Evolutionary conservation across 2,888 invertebrate species (phyloP).

Genomic region (Heliothis peltigera): DNA sequence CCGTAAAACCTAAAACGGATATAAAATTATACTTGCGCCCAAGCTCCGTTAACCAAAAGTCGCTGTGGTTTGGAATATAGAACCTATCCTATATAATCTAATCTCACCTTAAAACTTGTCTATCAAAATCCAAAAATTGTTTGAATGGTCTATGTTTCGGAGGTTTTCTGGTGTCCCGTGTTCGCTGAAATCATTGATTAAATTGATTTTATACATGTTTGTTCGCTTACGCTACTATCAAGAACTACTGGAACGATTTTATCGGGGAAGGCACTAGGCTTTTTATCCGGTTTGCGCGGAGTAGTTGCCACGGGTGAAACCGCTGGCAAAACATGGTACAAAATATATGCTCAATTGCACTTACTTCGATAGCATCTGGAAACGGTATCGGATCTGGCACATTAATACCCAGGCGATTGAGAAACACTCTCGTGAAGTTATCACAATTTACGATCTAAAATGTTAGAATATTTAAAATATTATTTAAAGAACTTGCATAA

Average conservation of each 20-base stretch:
- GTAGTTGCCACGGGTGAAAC: no score
- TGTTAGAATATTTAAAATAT: not conserved
- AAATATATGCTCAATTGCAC: not conserved
- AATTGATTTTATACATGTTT: no score
- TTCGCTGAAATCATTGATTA: slow-evolving; percentile 83
- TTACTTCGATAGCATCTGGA: slow-evolving; percentile 82
- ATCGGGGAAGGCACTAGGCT: no score
- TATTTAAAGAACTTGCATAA: not conserved
- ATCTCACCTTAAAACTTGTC: slow-evolving; percentile 89
- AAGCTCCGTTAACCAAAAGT: no score
- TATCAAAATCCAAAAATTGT: slow-evolving; percentile 95
- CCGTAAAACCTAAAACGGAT: slow-evolving; percentile 92
- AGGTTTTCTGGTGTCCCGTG: slow-evolving; percentile 64
- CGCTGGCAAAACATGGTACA: no score
- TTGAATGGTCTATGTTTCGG: slow-evolving; percentile 92
- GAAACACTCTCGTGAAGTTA: slow-evolving; percentile 95
- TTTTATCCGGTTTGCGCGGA: no score
- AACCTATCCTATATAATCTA: no score
- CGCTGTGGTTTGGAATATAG: no score
- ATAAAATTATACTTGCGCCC: not conserved
- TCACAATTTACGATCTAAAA: slow-evolving; percentile 95
- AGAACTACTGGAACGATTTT: no score
- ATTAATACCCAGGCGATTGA: slow-evolving; percentile 95
- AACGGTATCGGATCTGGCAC: slow-evolving; percentile 92
- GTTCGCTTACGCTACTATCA: no score